phyloP scores from a whole-genome alignment of 2,797 vertebrate genomes.

The Melanotaenia parkinsoni region DNA sequence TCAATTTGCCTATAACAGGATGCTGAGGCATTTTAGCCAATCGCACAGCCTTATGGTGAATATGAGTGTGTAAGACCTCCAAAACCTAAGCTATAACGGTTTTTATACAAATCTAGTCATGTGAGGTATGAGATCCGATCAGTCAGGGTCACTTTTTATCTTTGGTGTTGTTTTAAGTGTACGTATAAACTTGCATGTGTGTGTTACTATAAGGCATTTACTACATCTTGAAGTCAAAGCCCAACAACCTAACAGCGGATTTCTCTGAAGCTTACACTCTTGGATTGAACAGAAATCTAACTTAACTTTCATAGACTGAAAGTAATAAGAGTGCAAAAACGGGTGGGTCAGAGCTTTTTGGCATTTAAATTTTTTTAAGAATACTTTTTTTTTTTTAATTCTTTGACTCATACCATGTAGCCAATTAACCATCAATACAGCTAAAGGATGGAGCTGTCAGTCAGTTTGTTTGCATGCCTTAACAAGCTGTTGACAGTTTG shows the following conservation, averaged over 20 bases:
- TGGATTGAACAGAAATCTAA: background rate
- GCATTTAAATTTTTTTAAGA: background rate
- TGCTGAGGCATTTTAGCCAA: background rate
- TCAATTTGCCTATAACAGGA: background rate
- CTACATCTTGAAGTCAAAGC: background rate
- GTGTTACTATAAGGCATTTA: background rate
- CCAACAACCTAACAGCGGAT: background rate
- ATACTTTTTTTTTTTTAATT: no score
- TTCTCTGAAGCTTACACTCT: background rate
- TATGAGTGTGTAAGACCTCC: constrained; percentile 9
- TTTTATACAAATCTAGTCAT: no score
- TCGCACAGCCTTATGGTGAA: constrained; percentile 4
- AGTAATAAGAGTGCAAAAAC: background rate
- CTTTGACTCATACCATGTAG: background rate
- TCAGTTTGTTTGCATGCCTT: background rate
- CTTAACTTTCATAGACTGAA: background rate
- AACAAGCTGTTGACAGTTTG: background rate
- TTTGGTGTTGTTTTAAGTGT: no score
- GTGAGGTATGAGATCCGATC: background rate
- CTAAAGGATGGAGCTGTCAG: background rate
- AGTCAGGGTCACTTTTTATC: no score
- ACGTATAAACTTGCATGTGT: no score
- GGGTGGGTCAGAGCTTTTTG: background rate
- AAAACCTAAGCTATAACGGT: background rate
- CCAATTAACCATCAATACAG: background rate